These are phyloP conservation scores for Zhengitettix transpicula DNA, from an alignment of 2,888 invertebrate genomes.

Conservation along the genomic window DNA sequence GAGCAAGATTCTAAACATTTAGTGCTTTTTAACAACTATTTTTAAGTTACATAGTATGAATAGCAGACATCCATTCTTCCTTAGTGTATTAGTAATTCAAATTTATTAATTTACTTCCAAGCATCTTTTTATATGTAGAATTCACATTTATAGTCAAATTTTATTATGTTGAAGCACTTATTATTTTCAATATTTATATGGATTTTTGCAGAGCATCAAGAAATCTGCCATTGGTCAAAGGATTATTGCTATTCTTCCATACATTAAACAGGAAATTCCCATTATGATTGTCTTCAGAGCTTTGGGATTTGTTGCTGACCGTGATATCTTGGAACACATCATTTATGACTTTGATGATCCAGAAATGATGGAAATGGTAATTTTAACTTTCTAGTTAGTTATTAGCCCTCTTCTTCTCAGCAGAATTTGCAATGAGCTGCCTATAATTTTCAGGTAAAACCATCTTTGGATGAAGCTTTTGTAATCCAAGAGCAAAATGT, in stretches of 20 bases:
- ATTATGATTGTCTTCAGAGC: slow-evolving; percentile 99
- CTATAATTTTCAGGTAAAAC: slow-evolving; percentile 47
- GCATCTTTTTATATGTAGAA: not conserved
- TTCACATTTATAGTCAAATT: not conserved
- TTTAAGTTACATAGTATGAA: too few relatives aligned
- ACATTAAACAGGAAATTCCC: slow-evolving; percentile 98
- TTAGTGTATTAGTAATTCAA: too few relatives aligned
- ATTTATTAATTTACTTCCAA: too few relatives aligned
- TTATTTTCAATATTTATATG: not conserved
- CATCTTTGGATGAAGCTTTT: slow-evolving; percentile 97
- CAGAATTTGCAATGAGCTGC: not conserved
- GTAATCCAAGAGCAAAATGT: slow-evolving; percentile 99
- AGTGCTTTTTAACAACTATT: too few relatives aligned
- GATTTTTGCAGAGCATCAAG: slow-evolving; percentile 62
- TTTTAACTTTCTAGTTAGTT: not conserved
- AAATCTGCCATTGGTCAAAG: slow-evolving; percentile 98
- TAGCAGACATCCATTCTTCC: too few relatives aligned
- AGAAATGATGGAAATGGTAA: slow-evolving; percentile 99
- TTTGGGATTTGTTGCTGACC: slow-evolving; percentile 96
- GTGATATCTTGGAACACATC: slow-evolving; percentile 98
- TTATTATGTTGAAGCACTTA: not conserved
- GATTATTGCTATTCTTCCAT: slow-evolving; percentile 94
- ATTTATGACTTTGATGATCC: slow-evolving; percentile 99
- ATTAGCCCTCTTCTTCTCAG: not conserved
- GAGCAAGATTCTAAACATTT: too few relatives aligned